These are phyloP conservation scores for Peromyscus californicus DNA, from an alignment of 2,113 vertebrate species.

Conservation along the genomic window DNA sequence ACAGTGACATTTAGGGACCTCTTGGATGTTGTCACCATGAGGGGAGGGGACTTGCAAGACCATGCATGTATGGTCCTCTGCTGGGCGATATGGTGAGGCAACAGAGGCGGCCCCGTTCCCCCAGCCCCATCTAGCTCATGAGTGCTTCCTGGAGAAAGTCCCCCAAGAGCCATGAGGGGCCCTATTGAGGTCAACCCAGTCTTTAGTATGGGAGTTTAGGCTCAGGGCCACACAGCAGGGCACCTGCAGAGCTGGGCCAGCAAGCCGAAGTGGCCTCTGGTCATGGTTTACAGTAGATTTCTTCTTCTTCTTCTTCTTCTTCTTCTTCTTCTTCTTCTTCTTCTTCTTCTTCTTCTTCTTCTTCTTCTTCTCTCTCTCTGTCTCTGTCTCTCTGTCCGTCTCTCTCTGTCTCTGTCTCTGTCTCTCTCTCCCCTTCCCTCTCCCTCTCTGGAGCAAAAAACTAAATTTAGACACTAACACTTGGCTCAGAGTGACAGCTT, in stretches of 20 bases:
- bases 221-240: neutral
- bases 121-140: rapidly evolving
- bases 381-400: neutral
- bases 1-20: neutral
- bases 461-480: neutral
- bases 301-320: too few species aligned
- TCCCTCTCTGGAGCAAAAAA: neutral
- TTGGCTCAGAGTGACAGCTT: neutral
- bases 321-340: too few species aligned
- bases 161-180: neutral
- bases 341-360: too few species aligned
- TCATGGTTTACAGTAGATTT: too few species aligned
- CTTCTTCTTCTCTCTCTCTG: too few species aligned
- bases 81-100: rapidly evolving
- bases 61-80: rapidly evolving
- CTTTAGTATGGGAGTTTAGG: neutral
- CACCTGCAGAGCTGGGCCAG: neutral
- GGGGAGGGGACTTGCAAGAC: neutral
- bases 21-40: neutral
- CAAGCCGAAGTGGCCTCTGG: neutral
- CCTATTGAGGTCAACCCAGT: rapidly evolving
- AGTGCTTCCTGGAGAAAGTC: neutral
- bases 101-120: rapidly evolving
- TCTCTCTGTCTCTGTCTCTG: neutral
- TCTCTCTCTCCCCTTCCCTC: rapidly evolving